phyloP scores from a whole-genome alignment of 2,888 invertebrate species.

The Malachius bipustulatus region DNA sequence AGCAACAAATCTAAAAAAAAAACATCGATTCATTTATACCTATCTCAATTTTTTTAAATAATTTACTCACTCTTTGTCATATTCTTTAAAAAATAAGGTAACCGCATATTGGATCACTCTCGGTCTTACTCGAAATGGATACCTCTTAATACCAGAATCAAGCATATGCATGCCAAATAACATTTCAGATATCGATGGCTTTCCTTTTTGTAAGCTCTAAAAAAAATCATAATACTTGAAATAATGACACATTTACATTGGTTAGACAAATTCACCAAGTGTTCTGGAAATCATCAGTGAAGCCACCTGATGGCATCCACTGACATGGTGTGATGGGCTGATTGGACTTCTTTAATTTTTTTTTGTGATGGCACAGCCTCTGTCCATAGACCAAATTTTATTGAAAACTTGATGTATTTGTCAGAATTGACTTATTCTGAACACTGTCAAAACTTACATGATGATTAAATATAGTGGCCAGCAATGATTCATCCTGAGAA shows the following conservation, averaged over 20 bases:
- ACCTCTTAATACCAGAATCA: slow-evolving; percentile 81
- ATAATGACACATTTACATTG: not conserved
- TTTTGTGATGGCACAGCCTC: too few species aligned
- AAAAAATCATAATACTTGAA: slow-evolving; percentile 17
- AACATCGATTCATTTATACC: slow-evolving; percentile 5
- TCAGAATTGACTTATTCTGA: too few species aligned
- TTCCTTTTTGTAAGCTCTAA: slow-evolving; percentile 70
- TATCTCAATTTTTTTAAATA: slow-evolving; percentile 1
- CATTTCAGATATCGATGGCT: slow-evolving; percentile 77
- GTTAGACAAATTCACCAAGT: too few species aligned
- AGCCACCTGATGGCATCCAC: too few species aligned
- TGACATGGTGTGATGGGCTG: too few species aligned
- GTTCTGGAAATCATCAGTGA: too few species aligned
- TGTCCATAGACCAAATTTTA: too few species aligned
- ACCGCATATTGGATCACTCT: slow-evolving; percentile 82
- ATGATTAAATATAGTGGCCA: slow-evolving; percentile 71
- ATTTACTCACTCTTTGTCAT: slow-evolving; percentile 57
- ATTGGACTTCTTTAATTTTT: too few species aligned
- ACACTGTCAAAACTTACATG: slow-evolving; percentile 49
- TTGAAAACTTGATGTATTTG: too few species aligned
- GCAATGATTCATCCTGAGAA: slow-evolving; percentile 64
- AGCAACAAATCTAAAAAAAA: slow-evolving; percentile 55
- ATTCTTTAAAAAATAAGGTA: slow-evolving; percentile 72
- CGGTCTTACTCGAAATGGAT: slow-evolving; percentile 72
- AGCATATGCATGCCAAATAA: slow-evolving; percentile 84